phyloP scores from a whole-genome alignment of 2,888 invertebrate genomes.

The Sinodicranocentrus sp. region DNA sequence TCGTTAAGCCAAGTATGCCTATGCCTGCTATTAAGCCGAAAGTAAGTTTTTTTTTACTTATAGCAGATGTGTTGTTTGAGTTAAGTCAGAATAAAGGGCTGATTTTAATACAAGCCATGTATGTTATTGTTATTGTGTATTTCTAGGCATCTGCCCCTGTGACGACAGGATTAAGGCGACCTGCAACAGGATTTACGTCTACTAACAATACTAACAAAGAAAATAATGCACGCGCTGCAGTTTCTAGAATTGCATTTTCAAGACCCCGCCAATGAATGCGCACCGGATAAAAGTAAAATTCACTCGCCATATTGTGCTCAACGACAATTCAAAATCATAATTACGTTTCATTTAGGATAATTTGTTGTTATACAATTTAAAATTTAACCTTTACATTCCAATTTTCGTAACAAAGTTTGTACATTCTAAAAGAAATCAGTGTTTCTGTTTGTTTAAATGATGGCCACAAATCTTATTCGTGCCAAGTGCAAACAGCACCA shows the following conservation, averaged over 20 bases:
- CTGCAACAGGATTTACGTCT: slow-evolving; percentile 4
- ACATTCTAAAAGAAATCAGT: no score
- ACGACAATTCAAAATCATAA: no score
- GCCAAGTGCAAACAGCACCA: no score
- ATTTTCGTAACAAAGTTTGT: no score
- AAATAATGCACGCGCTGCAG: background rate
- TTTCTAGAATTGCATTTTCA: background rate
- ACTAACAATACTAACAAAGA: slow-evolving; percentile 20
- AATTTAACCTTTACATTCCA: no score
- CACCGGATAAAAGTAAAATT: no score
- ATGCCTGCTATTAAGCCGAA: background rate
- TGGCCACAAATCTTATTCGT: no score
- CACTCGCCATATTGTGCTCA: no score
- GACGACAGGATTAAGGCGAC: background rate
- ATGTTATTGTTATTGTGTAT: background rate
- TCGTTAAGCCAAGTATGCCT: background rate
- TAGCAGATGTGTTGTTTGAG: background rate
- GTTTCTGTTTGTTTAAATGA: no score
- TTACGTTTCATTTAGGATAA: no score
- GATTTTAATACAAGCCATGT: background rate
- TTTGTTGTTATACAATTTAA: no score
- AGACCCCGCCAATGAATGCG: slow-evolving; percentile 23
- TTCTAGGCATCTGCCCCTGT: background rate
- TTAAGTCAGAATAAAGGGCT: background rate
- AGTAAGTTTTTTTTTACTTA: background rate